phyloP scores from a whole-genome alignment of 2,797 vertebrate species.

The Neosalanx taihuensis region DNA sequence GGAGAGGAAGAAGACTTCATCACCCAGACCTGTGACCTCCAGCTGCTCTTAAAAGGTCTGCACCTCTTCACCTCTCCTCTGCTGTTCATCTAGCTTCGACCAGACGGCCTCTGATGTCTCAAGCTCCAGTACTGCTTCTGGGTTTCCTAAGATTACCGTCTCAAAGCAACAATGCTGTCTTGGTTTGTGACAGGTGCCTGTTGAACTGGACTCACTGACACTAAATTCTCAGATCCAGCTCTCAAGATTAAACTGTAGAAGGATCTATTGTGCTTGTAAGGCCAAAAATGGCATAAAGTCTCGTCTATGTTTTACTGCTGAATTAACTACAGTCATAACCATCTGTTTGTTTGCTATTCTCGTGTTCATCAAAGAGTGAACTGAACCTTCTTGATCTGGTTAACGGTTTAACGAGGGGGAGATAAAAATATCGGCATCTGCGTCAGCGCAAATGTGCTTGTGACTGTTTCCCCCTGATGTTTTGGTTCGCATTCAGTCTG shows the following conservation, averaged over 20 bases:
- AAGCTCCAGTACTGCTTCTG: neutral
- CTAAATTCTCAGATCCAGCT: neutral
- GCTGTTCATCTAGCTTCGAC: neutral
- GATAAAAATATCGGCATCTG: neutral
- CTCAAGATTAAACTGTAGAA: neutral
- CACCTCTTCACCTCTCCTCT: neutral
- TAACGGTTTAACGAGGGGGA: neutral
- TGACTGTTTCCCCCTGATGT: slow-evolving; percentile 4
- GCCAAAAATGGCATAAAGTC: no score
- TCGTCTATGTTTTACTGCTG: neutral
- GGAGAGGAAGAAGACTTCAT: neutral
- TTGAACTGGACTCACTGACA: neutral
- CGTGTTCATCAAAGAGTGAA: neutral
- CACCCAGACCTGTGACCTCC: neutral
- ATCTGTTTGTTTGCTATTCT: neutral
- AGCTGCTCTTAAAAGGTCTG: neutral
- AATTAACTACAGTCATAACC: neutral
- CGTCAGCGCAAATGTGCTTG: neutral
- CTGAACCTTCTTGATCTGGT: neutral
- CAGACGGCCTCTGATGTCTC: neutral
- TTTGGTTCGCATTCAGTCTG: slow-evolving; percentile 12
- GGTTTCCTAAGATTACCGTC: neutral
- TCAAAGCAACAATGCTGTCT: neutral
- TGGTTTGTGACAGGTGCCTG: neutral
- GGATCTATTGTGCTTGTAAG: neutral